These are phyloP conservation scores for Halichoeres trimaculatus DNA, from an alignment of 2,113 vertebrate species.

Conservation along the genomic window DNA sequence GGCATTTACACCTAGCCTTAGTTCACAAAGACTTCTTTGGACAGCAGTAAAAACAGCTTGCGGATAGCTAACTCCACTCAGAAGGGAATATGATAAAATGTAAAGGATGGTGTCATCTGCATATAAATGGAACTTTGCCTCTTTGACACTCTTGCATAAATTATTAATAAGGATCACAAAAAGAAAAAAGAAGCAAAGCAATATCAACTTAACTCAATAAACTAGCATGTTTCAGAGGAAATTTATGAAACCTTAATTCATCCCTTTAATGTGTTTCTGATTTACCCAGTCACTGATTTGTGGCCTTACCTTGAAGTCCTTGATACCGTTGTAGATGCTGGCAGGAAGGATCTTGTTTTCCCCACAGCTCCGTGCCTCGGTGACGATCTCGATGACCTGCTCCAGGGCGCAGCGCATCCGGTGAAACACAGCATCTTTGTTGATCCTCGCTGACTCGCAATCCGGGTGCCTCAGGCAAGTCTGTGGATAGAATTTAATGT, in stretches of 20 bases:
- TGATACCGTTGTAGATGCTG: constrained; percentile 93
- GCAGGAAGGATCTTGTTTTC: constrained; percentile 86
- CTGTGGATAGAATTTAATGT: constrained; percentile 75
- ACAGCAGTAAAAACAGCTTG: too few relatives aligned
- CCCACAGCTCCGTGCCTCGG: constrained; percentile 87
- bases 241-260: neutral
- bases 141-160: too few relatives aligned
- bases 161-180: too few relatives aligned
- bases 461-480: constrained; percentile 98
- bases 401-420: constrained; percentile 95
- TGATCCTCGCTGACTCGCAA: constrained; percentile 96
- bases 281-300: neutral
- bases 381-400: constrained; percentile 97
- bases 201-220: neutral
- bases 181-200: too few relatives aligned
- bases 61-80: too few relatives aligned
- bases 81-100: too few relatives aligned
- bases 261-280: neutral
- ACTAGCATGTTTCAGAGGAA: neutral
- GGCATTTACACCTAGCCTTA: too few relatives aligned
- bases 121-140: too few relatives aligned
- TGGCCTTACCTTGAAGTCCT: constrained; percentile 91
- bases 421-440: constrained; percentile 96
- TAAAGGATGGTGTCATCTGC: too few relatives aligned
- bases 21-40: too few relatives aligned